phyloP scores from a whole-genome alignment of 2,797 vertebrate genomes.

The Xiphophorus birchmanni region DNA sequence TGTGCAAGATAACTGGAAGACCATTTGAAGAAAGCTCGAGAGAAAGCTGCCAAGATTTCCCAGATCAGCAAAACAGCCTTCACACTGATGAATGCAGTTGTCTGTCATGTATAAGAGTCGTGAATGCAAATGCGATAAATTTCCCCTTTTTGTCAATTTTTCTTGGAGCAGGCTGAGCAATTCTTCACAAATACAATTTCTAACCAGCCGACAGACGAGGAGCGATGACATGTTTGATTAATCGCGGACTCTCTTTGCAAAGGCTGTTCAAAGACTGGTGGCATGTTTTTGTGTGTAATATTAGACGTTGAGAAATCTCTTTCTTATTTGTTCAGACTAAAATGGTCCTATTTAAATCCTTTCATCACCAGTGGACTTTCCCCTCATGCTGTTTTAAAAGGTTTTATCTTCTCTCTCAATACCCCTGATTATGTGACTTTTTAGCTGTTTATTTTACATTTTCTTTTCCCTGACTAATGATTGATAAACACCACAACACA shows the following conservation, averaged over 20 bases:
- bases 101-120: background rate
- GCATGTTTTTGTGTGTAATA: slow-evolving; percentile 3
- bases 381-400: slow-evolving; percentile 15
- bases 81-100: background rate
- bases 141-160: background rate
- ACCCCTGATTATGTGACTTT: background rate
- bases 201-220: background rate
- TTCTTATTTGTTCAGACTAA: background rate
- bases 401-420: slow-evolving; percentile 23
- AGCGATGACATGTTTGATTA: slow-evolving; percentile 3
- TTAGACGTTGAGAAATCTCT: slow-evolving; percentile 1
- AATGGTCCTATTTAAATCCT: slow-evolving; percentile 60
- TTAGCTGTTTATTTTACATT: slow-evolving; percentile 21
- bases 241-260: background rate
- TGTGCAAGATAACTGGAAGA: slow-evolving; percentile 20
- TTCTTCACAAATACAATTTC: slow-evolving; percentile 3
- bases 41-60: slow-evolving; percentile 2
- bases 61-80: background rate
- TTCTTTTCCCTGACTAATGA: slow-evolving; percentile 33
- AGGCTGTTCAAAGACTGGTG: background rate
- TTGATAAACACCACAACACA: slow-evolving; percentile 32
- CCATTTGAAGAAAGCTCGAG: background rate
- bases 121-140: background rate
- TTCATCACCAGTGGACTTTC: slow-evolving; percentile 37
- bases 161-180: background rate